Percentiles rank a stretch among this genome's conserved stretches.
Conservation (phyloP, 2,113 vertebrate species). For the Oreocharis arfaki region DNA sequence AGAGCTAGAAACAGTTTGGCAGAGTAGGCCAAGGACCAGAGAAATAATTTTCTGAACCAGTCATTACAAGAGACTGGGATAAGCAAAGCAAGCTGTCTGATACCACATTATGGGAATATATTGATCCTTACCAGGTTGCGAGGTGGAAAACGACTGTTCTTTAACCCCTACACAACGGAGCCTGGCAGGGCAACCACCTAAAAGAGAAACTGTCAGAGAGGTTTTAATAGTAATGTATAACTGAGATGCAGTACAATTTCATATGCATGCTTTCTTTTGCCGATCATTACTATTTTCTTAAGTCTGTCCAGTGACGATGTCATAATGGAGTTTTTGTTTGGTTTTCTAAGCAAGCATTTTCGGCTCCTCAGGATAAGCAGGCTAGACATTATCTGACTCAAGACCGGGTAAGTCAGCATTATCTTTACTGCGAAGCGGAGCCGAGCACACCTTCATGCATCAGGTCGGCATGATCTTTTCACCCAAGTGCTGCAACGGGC, state of each 20-base stretch:
- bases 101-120: conserved; percentile 79
- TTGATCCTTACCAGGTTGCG: conserved; percentile 98
- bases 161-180: conserved; percentile 89
- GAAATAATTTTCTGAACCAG: conserved; percentile 22
- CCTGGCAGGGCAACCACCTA: conserved; percentile 97
- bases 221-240: conserved; percentile 97
- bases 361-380: conserved; percentile 45
- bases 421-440: conserved; percentile 32
- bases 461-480: conserved; percentile 34
- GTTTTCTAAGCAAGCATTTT: conserved; percentile 55
- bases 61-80: conserved; percentile 29
- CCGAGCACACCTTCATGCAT: conserved; percentile 35
- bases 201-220: conserved; percentile 99
- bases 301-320: conserved; percentile 74
- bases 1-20: conserved; percentile 8
- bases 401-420: conserved; percentile 30
- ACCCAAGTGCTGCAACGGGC: conserved; percentile 23
- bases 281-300: conserved; percentile 73
- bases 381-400: conserved; percentile 57
- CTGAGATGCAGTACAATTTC: conserved; percentile 74
- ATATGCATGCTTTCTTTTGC: conserved; percentile 79
- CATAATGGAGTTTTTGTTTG: conserved; percentile 70
- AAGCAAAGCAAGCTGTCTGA: conserved; percentile 74
- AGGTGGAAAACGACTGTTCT: conserved; percentile 89
- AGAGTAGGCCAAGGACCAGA: conserved; percentile 28